Conservation (phyloP, 2,797 vertebrate genomes). For the Poliocrania exsul region DNA sequence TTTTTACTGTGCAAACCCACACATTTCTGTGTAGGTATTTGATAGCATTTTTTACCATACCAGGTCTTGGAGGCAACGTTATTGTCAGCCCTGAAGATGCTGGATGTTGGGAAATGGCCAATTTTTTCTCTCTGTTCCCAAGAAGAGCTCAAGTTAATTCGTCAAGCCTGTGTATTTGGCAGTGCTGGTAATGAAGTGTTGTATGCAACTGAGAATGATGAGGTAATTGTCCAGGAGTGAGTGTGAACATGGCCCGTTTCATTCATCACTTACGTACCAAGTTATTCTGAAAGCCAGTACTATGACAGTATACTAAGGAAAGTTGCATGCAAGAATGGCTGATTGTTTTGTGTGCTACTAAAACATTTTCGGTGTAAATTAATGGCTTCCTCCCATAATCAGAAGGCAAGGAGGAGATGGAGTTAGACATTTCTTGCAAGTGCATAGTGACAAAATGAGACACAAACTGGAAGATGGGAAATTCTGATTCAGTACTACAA, state of each 20-base stretch:
- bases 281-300: background rate
- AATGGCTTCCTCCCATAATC: background rate
- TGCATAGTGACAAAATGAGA: background rate
- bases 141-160: slow-evolving; percentile 90
- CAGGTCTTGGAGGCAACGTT: slow-evolving; percentile 62
- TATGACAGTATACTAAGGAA: background rate
- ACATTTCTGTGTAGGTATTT: background rate
- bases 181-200: slow-evolving; percentile 94
- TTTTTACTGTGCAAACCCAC: background rate
- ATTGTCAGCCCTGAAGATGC: slow-evolving; percentile 85
- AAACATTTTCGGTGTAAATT: background rate
- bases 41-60: background rate
- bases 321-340: background rate
- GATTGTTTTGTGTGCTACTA: background rate
- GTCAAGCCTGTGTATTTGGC: slow-evolving; percentile 96
- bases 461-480: background rate
- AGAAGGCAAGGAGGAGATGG: background rate
- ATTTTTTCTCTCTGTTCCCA: slow-evolving; percentile 96
- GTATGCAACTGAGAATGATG: slow-evolving; percentile 92
- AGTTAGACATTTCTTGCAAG: background rate
- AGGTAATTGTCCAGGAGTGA: slow-evolving; percentile 81
- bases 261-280: background rate
- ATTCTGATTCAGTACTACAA: background rate
- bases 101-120: slow-evolving; percentile 99
- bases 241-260: background rate